Evolutionary conservation across 2,113 vertebrate genomes (phyloP).

Genomic region (Ursus arctos): DNA sequence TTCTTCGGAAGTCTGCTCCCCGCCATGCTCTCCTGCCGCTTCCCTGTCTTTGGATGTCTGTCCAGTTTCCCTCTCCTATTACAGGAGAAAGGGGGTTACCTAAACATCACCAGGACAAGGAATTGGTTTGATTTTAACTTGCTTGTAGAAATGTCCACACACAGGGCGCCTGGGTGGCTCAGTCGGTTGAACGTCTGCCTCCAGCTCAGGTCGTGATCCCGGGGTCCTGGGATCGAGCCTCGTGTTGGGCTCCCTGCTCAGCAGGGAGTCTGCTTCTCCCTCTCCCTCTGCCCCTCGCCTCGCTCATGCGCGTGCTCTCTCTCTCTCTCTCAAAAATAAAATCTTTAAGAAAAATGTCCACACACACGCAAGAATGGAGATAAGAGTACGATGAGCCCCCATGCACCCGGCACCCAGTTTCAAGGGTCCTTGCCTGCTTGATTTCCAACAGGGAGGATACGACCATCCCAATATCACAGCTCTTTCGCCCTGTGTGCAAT

Average conservation of each 20-base stretch:
- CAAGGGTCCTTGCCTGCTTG: background rate
- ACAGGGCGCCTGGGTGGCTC: background rate
- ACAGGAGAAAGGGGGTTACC: background rate
- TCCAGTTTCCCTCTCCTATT: background rate
- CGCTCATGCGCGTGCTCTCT: background rate
- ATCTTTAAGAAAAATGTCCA: background rate
- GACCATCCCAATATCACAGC: fast-evolving
- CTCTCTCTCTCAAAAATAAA: background rate
- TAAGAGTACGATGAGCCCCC: fast-evolving
- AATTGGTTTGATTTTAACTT: background rate
- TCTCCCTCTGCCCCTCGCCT: background rate
- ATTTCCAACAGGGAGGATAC: background rate
- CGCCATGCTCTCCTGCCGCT: background rate
- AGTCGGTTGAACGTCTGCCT: background rate
- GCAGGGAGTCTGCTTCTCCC: background rate
- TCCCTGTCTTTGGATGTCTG: background rate
- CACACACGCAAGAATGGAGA: background rate
- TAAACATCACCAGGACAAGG: background rate
- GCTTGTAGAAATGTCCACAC: background rate
- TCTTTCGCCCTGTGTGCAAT: fast-evolving
- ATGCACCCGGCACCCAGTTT: fast-evolving
- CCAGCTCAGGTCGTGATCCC: background rate
- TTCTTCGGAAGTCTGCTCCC: background rate
- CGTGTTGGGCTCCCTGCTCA: background rate
- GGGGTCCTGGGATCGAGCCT: background rate